Conservation (phyloP, 2,113 vertebrate genomes). For the Saccopteryx bilineata region DNA sequence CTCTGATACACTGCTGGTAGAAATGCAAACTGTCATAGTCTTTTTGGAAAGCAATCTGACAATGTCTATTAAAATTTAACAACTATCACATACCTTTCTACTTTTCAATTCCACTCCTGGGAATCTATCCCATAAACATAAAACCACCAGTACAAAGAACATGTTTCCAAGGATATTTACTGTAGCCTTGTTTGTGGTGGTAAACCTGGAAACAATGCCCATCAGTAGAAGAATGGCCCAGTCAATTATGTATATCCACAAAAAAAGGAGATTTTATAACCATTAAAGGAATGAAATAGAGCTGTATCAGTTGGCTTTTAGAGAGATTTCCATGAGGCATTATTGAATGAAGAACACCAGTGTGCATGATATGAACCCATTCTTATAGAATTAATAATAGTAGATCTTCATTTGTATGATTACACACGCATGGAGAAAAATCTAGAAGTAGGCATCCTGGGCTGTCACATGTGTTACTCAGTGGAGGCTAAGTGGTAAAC, state of each 20-base stretch:
- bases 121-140: background rate
- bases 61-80: slow-evolving; percentile 47
- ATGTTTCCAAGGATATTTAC: slow-evolving; percentile 9
- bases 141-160: slow-evolving; percentile 10
- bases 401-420: background rate
- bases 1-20: background rate
- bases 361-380: background rate
- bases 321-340: background rate
- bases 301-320: background rate
- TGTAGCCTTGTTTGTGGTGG: slow-evolving; percentile 21
- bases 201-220: slow-evolving; percentile 4
- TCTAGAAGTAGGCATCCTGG: background rate
- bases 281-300: slow-evolving; percentile 38
- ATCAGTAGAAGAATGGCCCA: background rate
- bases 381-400: background rate
- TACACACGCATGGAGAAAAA: background rate
- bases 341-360: background rate
- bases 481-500: background rate
- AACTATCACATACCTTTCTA: slow-evolving; percentile 39
- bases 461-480: background rate
- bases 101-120: background rate
- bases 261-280: slow-evolving; percentile 17
- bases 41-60: slow-evolving; percentile 22
- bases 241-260: slow-evolving; percentile 32
- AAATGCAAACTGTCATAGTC: background rate